Evolutionary conservation across 2,888 invertebrate species (phyloP).

Genomic region (Macaria notata): DNA sequence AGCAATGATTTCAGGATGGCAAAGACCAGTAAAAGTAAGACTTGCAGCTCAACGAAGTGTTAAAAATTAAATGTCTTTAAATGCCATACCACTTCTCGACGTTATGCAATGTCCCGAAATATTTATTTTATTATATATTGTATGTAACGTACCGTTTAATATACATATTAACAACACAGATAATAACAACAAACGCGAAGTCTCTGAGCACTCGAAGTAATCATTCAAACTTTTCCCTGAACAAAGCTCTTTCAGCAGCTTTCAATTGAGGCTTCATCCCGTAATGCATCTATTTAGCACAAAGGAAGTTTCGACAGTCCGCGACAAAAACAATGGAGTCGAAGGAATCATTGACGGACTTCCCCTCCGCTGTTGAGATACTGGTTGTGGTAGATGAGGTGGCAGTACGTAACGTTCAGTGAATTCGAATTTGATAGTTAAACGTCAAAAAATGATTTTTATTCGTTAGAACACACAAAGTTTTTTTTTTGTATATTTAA

Average conservation of each 20-base stretch:
- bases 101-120: no score
- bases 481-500: no score
- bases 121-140: no score
- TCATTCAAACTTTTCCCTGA: conserved; percentile 21
- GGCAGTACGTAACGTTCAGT: conserved; percentile 1
- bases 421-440: no score
- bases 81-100: no score
- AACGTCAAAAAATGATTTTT: no score
- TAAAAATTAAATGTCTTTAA: no score
- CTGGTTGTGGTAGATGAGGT: conserved; percentile 41
- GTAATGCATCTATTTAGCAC: conserved; percentile 58
- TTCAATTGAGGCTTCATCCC: conserved; percentile 48
- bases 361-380: conserved; percentile 18
- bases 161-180: not conserved
- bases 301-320: conserved; percentile 54
- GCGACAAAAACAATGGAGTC: conserved; percentile 58
- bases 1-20: no score
- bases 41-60: no score
- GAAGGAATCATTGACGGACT: conserved; percentile 62
- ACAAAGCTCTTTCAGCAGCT: conserved; percentile 25
- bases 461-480: no score
- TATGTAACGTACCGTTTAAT: no score
- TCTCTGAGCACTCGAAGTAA: conserved; percentile 21
- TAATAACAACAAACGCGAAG: not conserved
- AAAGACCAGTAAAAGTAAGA: no score